Evolutionary conservation across 2,113 vertebrate species (phyloP), one percentile per base, ranked within the genome.

Genomic region (Sorex araneus): DNA sequence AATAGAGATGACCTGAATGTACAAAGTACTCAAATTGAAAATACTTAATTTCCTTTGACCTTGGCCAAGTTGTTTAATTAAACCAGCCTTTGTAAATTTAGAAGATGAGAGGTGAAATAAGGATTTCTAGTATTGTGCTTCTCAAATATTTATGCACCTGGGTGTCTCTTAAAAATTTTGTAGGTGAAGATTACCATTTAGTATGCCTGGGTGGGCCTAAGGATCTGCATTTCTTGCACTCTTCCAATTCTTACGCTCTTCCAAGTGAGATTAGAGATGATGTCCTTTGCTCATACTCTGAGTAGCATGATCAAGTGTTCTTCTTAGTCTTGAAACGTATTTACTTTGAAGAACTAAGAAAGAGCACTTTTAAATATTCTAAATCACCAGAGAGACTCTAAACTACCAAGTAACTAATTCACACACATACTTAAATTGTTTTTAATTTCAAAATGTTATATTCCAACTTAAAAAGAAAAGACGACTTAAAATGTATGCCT

Each of bases 1-100:
- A 81, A 92, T 73, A 67, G 21, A 78, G 34, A 66, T 85, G 89
- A 96, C 86, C 19, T 27, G 76, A 71, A 70, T 30, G 50, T 36
- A 71, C 32, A 74, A 71, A 84, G 19, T 81, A 79, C 40, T 79
- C 85, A 73, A 54, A 64, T 47, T 75, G 34, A 89, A 86, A 92
- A 63, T 27, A 69, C 21, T 66, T 15, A 15, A 16, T 93, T 80
- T 89, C 23, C 30, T 84, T 28, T 54, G 30, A 78, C 30, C 5
- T 2, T 57, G 40, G 34, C 13, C 64, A 81, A 40, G 34, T 25
- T 11, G 15, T 9, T 86, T 28, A 32, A 63, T 74, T 32, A 34
- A 27, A 16, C 28, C 27, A 28, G 1, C 30, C 40, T 87, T 8
- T 69, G 69, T 45, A 3, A 28, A 63, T 78, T 92, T 84, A n/a